Percentiles rank a stretch among this genome's conserved stretches.
phyloP scores from a whole-genome alignment of 2,113 vertebrate species.

The Vireo altiloquus region DNA sequence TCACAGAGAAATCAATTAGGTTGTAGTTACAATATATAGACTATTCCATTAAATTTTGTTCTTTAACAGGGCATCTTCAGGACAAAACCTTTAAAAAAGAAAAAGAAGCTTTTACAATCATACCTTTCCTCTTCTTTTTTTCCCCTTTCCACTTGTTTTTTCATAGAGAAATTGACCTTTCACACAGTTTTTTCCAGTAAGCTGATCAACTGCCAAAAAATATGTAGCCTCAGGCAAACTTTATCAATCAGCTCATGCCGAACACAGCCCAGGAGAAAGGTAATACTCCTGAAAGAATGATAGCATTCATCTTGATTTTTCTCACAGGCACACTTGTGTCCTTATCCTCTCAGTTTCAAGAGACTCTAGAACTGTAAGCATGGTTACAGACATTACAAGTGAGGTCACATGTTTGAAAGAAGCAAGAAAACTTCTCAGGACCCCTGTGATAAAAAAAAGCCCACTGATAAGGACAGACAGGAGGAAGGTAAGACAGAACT shows the following conservation, averaged over 20 bases:
- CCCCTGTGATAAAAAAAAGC: background rate
- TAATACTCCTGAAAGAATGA: background rate
- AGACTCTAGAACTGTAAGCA: background rate
- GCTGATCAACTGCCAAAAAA: background rate
- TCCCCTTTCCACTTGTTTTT: background rate
- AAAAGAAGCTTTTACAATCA: background rate
- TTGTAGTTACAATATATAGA: background rate
- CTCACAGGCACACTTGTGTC: background rate
- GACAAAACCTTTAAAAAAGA: background rate
- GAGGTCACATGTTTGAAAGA: background rate
- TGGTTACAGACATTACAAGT: background rate
- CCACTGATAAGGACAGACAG: background rate
- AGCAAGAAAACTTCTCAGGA: background rate
- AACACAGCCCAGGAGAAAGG: background rate
- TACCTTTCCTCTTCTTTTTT: background rate
- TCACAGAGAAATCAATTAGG: background rate
- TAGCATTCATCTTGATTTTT: background rate
- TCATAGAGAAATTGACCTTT: background rate
- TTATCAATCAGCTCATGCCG: background rate
- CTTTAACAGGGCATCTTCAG: background rate
- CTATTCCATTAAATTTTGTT: background rate
- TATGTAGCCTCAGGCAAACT: background rate
- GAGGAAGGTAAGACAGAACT: background rate
- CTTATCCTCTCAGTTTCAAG: background rate
- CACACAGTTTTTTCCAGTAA: background rate